Base-by-base conservation (phyloP, 2,888 invertebrate genomes). In the Gisinianus flammeolus region DNA sequence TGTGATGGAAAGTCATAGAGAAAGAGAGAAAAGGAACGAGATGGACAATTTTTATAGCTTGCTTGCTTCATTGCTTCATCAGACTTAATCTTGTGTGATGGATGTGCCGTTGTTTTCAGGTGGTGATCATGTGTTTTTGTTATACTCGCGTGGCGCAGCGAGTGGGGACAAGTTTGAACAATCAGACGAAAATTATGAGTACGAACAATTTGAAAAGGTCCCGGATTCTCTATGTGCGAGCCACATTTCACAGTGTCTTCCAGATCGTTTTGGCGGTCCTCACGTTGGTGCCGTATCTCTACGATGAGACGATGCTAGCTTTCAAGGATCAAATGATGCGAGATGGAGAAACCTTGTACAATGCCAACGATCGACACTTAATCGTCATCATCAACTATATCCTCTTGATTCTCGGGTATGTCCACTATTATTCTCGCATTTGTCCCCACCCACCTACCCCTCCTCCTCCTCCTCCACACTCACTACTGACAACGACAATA, bases 301-400 rank as follows among this genome's bases (percentile, higher is more conserved):
- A 84, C 78, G 76, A 82, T n/a, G 82, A 83, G 74, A 79, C 82
- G 12, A 70, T 83, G 24, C 79, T 81, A 54, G 80, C 80, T 72
- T 76, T 83, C 28, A 66, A 66, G 58, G 76, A 68, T 56, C 71
- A 33, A n/a, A 72, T 16, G 62, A 62, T n/a, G 16, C 26, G 68
- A 24, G 26, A 44, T 67, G 24, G 52, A 35, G 62, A 16, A 24
- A n/a, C 33, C 52, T 70, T 52, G 44, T 52, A 70, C 70, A 31
- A 72, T n/a, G n/a, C 62, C 69, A 64, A 0, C 24, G 78, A 78
- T 54, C 76, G 76, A 71, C 82, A 83, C 26, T 78, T 83, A 35
- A 80, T 80, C 35, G 78, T 82, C 68, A 83, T 82, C 44, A 52
- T 84, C 79, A 84, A 84, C 82, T 84, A 84, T 77, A 76, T 79